Conservation (phyloP, 2,797 vertebrate genomes). For the Hypotaenidia philippensis region DNA sequence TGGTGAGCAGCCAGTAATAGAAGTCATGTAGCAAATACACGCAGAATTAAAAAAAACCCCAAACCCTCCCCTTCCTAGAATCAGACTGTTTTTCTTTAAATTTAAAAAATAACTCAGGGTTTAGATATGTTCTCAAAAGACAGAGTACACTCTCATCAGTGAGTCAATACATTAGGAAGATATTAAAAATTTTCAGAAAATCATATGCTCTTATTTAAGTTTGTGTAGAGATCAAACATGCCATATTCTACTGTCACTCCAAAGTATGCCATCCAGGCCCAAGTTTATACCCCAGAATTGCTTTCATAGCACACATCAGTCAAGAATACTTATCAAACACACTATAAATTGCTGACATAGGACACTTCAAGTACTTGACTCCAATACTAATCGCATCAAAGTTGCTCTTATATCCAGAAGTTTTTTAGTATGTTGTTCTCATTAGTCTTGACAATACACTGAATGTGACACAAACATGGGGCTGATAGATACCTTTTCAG, state of each 20-base stretch:
- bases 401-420: not conserved
- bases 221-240: not conserved
- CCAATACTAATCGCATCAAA: not conserved
- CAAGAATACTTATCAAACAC: not conserved
- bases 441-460: slow-evolving; percentile 2
- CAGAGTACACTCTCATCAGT: not conserved
- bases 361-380: not conserved
- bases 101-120: not conserved
- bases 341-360: not conserved
- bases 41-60: not conserved
- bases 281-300: not conserved
- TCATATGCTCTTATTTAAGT: not conserved
- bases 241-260: not conserved
- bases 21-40: not conserved
- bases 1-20: not conserved
- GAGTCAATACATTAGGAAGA: not conserved
- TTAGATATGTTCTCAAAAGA: not conserved
- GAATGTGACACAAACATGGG: not conserved
- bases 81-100: not conserved
- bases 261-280: not conserved
- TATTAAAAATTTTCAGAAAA: not conserved
- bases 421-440: not conserved
- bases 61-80: not conserved
- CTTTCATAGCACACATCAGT: not conserved
- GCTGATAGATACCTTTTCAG: not conserved